Conservation (phyloP, 2,888 invertebrate genomes). For the Eueremaeus valkanovi region DNA sequence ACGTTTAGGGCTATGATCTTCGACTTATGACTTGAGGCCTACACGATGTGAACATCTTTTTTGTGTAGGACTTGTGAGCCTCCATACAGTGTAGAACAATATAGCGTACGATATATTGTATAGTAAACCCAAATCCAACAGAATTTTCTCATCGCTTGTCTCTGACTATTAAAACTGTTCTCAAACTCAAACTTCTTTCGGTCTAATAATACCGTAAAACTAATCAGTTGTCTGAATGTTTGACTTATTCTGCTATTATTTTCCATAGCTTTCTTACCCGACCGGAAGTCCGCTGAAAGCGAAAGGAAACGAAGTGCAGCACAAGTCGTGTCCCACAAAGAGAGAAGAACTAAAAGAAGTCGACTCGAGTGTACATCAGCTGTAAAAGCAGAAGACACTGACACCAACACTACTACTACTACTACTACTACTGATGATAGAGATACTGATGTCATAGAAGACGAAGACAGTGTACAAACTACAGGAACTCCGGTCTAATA, state of each 20-base stretch:
- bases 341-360: neutral
- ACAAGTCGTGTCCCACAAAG: slow-evolving; percentile 23
- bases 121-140: no score
- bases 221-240: slow-evolving; percentile 4
- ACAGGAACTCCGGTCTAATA: slow-evolving; percentile 36
- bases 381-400: slow-evolving; percentile 1
- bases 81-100: no score
- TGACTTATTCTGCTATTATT: no score
- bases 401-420: neutral
- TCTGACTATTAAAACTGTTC: no score
- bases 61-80: no score
- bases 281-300: slow-evolving; percentile 27
- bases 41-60: slow-evolving; percentile 22
- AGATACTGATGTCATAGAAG: slow-evolving; percentile 17
- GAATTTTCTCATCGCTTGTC: no score
- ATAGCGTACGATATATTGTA: no score
- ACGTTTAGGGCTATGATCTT: slow-evolving; percentile 13
- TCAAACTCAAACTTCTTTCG: no score
- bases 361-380: slow-evolving; percentile 13
- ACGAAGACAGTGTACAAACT: neutral
- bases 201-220: no score
- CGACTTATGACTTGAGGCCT: slow-evolving; percentile 11
- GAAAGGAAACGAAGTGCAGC: slow-evolving; percentile 28
- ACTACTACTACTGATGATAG: neutral
- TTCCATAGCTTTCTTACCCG: neutral